Conservation (phyloP, 2,113 vertebrate species). For the Oryzias curvinotus region DNA sequence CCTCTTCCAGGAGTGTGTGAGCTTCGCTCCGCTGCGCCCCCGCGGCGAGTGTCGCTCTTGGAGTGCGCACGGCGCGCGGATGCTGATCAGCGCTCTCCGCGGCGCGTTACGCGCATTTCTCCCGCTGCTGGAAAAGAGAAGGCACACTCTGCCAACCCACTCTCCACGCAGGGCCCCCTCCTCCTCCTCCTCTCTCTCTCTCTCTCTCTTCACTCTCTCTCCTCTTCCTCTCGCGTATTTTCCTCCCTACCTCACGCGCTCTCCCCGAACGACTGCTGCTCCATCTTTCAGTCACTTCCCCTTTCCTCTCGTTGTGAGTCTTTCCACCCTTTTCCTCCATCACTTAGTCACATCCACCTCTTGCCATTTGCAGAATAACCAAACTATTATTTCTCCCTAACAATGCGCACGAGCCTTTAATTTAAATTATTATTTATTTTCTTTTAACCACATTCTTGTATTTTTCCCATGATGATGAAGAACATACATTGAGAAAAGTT, state of each 20-base stretch:
- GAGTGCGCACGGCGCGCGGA: conserved; percentile 60
- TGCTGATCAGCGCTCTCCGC: conserved; percentile 57
- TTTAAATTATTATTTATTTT: no score
- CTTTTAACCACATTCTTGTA: no score
- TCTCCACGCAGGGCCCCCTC: conserved; percentile 49
- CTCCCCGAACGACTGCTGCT: conserved; percentile 2
- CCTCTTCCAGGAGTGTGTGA: not conserved
- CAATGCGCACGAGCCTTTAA: no score
- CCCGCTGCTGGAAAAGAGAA: conserved; percentile 56
- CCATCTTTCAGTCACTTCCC: not conserved
- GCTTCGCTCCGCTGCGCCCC: conserved; percentile 20
- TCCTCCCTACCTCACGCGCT: conserved; percentile 7
- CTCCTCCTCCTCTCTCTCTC: conserved; percentile 14
- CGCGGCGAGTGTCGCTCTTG: conserved; percentile 25
- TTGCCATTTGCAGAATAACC: conserved; percentile 45
- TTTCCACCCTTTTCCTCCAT: conserved; percentile 1
- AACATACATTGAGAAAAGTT: no score
- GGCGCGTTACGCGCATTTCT: conserved; percentile 70
- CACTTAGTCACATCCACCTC: conserved; percentile 29
- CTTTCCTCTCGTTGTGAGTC: not conserved
- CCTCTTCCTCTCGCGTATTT: conserved; percentile 2
- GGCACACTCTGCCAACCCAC: conserved; percentile 54
- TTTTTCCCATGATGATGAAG: no score
- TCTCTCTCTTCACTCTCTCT: not conserved
- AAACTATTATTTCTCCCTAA: no score